A percentile compares a stretch with the other conserved stretches of the same genome.
phyloP scores from a whole-genome alignment of 2,113 vertebrate genomes.

The Epinephelus fuscoguttatus region DNA sequence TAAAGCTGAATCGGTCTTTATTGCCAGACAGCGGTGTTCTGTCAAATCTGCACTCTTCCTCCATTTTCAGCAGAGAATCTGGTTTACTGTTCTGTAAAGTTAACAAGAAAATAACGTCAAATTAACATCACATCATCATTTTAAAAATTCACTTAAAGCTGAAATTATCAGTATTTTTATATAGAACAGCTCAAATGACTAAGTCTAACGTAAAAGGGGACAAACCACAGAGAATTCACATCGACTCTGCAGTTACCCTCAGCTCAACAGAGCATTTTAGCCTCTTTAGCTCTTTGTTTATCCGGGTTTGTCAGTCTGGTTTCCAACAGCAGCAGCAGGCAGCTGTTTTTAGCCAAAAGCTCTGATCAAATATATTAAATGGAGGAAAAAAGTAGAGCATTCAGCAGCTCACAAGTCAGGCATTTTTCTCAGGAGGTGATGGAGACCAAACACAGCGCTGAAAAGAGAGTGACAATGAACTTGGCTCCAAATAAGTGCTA shows the following conservation, averaged over 20 bases:
- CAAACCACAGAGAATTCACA: too few relatives aligned
- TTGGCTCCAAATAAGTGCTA: background rate
- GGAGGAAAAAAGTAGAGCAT: too few relatives aligned
- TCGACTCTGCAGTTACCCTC: too few relatives aligned
- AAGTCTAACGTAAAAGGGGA: too few relatives aligned
- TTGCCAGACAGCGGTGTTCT: constrained; percentile 90
- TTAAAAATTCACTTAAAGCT: background rate
- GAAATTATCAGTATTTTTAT: background rate
- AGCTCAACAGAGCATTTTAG: too few relatives aligned
- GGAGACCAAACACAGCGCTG: background rate
- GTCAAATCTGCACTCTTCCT: constrained; percentile 95
- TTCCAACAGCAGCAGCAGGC: too few relatives aligned
- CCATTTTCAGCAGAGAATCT: constrained; percentile 98
- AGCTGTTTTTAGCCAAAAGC: background rate
- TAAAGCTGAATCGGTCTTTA: constrained; percentile 96
- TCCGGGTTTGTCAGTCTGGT: too few relatives aligned
- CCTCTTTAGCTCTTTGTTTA: too few relatives aligned
- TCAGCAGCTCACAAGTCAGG: too few relatives aligned
- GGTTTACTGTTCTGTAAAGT: constrained; percentile 97
- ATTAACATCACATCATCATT: background rate
- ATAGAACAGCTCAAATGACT: too few relatives aligned
- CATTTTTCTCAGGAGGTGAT: background rate
- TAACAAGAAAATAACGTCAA: constrained; percentile 24
- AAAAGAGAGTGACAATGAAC: background rate
- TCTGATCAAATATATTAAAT: too few relatives aligned